Evolutionary conservation across 2,888 invertebrate species (phyloP), one percentile per base, ranked within the genome.

Genomic region (Eutolmus rufibarbis): DNA sequence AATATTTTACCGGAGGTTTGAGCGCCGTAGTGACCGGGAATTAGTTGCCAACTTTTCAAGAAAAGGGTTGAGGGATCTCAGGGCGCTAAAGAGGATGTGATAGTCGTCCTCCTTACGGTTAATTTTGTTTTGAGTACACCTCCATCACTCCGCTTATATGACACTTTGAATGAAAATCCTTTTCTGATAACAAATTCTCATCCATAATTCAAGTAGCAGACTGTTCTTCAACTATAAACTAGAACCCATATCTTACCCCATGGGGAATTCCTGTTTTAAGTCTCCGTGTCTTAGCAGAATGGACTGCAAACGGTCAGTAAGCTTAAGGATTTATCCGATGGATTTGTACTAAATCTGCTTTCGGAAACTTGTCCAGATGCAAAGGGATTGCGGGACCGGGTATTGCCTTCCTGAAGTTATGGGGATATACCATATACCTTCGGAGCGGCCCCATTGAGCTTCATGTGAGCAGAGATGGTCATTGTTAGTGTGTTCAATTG

Each of bases 231-330:
- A 82, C 81, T 82, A 74, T 79, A 87, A 88, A 87, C 81, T 82
- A 88, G 79, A 84, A 74, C 79, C 77, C 88, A 85, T 85, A 86
- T 81, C 81, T 66, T 37, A 77, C 82, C 87, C 79, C 87, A 88
- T 88, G 88, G 88, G 88, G 88, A 88, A 87, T 88, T 88, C 87
- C 84, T 88, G 77, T 88, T 88, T 88, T 88, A 88, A 88, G 88
- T 88, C 87, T 87, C 78, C 90, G 90, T 91, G 91, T 91, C 91
- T 91, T 91, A 91, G 79, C 87, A 87, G 89, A 89, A 89, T 89
- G 87, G 89, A 89, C 87, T 89, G 89, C 88, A 89, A 88, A 88
- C 88, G 89, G 89, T 89, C 89, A 89, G 87, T 88, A 89, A 89
- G 89, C 89, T 89, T 89, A 88, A 87, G 87, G 89, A 89, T 89